Conservation (phyloP, 2,797 vertebrate genomes). For the Anableps anableps region DNA sequence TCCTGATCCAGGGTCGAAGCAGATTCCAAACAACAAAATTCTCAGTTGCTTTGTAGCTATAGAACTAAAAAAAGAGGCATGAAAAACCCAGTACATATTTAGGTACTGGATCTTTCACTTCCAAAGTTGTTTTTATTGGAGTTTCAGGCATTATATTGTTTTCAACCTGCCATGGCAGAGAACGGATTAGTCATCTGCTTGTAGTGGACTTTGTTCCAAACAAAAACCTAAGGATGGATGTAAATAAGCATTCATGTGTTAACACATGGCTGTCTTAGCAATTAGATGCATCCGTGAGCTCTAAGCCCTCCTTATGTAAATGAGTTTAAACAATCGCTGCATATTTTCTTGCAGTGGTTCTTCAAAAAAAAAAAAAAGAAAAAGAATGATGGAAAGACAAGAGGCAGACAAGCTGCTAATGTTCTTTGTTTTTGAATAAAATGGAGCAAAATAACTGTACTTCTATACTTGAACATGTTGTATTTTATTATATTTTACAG, state of each 20-base stretch:
- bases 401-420: neutral
- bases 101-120: neutral
- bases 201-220: neutral
- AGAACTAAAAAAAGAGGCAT: neutral
- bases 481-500: neutral
- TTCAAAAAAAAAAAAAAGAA: neutral
- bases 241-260: neutral
- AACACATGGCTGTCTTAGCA: neutral
- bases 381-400: neutral
- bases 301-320: constrained; percentile 7
- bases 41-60: neutral
- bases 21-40: neutral
- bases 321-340: neutral
- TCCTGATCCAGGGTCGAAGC: neutral
- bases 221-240: constrained; percentile 8
- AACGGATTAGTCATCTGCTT: neutral
- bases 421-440: neutral
- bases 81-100: neutral
- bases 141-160: neutral
- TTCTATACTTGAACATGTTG: neutral
- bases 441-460: neutral
- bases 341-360: neutral
- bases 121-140: neutral
- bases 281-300: constrained; percentile 3
- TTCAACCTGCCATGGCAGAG: neutral